phyloP scores from a whole-genome alignment of 2,888 invertebrate genomes.

The Serripes groenlandicus region DNA sequence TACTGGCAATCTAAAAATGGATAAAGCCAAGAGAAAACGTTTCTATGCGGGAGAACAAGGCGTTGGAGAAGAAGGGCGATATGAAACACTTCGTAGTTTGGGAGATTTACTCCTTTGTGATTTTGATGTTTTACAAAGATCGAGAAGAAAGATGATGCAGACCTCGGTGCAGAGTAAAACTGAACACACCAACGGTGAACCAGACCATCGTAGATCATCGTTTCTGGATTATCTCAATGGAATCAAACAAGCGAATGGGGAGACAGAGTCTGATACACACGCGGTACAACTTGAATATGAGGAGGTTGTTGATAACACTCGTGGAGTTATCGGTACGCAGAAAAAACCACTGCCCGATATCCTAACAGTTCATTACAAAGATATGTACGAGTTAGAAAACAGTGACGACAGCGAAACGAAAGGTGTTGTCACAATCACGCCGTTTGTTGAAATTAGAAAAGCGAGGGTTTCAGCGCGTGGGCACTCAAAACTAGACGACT shows the following conservation, averaged over 20 bases:
- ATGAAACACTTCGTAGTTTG: conserved; percentile 14
- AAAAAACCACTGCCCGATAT: conserved; percentile 1
- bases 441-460: conserved; percentile 15
- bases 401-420: not conserved
- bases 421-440: conserved; percentile 7
- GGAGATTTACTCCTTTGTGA: conserved; percentile 1
- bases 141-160: not conserved
- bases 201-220: conserved; percentile 2
- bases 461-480: not conserved
- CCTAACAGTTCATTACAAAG: conserved; percentile 2
- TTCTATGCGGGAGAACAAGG: not conserved
- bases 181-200: not conserved
- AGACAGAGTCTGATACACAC: no score
- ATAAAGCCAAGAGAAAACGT: not conserved
- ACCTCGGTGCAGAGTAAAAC: not conserved
- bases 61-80: not conserved
- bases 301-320: not conserved
- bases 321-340: not conserved
- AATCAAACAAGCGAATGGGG: no score
- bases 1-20: not conserved
- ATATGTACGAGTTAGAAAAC: not conserved
- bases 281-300: no score
- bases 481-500: conserved; percentile 2
- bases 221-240: not conserved
- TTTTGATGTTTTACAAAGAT: not conserved